phyloP scores from a whole-genome alignment of 64 coral and sea anemone genomes.

The Pocillopora verrucosa region DNA sequence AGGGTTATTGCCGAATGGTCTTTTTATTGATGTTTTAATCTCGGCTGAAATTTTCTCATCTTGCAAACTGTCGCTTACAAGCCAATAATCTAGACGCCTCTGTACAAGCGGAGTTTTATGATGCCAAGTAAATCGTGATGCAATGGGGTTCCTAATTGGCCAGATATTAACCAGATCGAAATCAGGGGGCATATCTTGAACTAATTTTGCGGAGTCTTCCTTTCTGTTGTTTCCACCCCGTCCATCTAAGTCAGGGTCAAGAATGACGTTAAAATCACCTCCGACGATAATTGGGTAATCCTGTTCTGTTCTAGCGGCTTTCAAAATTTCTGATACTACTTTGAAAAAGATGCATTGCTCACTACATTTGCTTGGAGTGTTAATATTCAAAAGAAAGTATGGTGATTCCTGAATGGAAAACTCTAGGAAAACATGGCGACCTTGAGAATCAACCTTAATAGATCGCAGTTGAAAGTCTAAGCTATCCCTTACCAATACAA shows the following conservation, averaged over 20 bases:
- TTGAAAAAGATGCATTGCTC: constrained; percentile 49
- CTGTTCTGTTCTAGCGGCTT: not conserved
- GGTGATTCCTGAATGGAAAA: constrained; percentile 8
- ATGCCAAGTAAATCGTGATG: constrained; percentile 23
- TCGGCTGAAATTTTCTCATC: constrained; percentile 10
- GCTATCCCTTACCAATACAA: constrained; percentile 27
- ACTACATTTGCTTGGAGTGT: constrained; percentile 15
- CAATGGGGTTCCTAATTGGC: constrained; percentile 26
- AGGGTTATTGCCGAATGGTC: constrained; percentile 41
- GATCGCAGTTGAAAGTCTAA: constrained; percentile 31
- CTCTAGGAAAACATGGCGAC: constrained; percentile 39
- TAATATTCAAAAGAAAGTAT: constrained; percentile 44
- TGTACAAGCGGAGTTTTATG: constrained; percentile 36
- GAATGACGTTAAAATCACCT: constrained; percentile 35
- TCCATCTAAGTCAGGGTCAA: constrained; percentile 34
- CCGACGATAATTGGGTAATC: constrained; percentile 31
- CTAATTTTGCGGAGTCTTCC: not conserved
- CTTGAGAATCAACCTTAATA: not conserved
- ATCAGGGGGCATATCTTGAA: constrained; percentile 20
- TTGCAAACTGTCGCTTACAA: constrained; percentile 43
- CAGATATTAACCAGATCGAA: constrained; percentile 26
- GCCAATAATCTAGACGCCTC: constrained; percentile 37
- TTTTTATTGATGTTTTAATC: constrained; percentile 29
- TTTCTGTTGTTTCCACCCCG: constrained; percentile 1
- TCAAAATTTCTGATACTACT: not conserved